Conservation (phyloP, 2,113 vertebrate genomes). For the Ctenodactylus gundi region DNA sequence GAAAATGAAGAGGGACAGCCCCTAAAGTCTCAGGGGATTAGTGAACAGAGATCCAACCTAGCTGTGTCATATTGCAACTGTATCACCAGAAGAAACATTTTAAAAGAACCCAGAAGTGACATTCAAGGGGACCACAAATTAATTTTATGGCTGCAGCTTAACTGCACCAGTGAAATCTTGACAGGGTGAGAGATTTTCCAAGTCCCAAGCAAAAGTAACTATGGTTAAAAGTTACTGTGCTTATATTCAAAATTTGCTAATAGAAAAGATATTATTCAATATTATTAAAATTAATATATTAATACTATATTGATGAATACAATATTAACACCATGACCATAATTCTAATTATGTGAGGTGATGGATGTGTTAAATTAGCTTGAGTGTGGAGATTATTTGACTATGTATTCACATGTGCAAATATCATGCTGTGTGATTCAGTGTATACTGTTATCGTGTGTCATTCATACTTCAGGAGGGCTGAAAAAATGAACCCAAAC, state of each 20-base stretch:
- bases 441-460: not conserved
- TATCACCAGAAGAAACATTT: rapidly evolving
- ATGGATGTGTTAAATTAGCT: not conserved
- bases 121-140: not conserved
- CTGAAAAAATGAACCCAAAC: too few species aligned
- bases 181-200: not conserved
- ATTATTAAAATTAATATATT: too few species aligned
- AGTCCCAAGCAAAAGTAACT: not conserved
- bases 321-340: too few species aligned
- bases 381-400: not conserved
- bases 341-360: not conserved
- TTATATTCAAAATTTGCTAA: not conserved
- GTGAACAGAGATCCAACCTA: not conserved
- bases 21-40: not conserved
- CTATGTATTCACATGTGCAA: not conserved
- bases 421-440: not conserved
- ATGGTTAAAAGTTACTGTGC: too few species aligned
- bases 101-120: not conserved
- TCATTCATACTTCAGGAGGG: not conserved
- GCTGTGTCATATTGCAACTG: not conserved
- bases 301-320: too few species aligned
- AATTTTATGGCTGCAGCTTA: not conserved
- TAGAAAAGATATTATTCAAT: too few species aligned
- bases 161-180: not conserved
- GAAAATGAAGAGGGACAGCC: not conserved